Evolutionary conservation across 1,140 invertebrate genomes (phyloP), one percentile per base, ranked within the genome.

Genomic region (Theocolax elegans): DNA sequence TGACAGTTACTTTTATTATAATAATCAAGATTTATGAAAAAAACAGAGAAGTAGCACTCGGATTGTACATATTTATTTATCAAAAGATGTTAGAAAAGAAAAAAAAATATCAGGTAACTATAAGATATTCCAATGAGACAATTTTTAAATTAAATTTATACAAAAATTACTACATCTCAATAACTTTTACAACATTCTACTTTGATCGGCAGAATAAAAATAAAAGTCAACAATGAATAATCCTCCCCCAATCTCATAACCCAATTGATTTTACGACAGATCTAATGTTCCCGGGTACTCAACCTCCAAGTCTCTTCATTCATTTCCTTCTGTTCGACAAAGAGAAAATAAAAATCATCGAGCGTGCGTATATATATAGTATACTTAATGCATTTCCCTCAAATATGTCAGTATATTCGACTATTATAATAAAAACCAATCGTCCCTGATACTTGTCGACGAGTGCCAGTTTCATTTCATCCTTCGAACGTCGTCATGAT

Each of bases 341-440:
- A 44, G 53, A 2, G 62, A 62, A 25, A 46, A 46, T 46, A 46
- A 46, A 8, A 46, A 46, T 46, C 4, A 46, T 46, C 6, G 3
- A n/a, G 42, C 42, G 42, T 46, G 42, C 42, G 15, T 15, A 13
- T 4, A 19, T 8, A 19, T 19, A 19, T 46, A 15, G 31, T 35
- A 7, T 21, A 10, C 19, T 19, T 15, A 17, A 35, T 17, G 10
- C 17, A n/a, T 56, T 38, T 29, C 51, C 13, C 23, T 59, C 56
- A n/a, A n/a, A n/a, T 46, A 8, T 46, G 4, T 35, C 31, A 6
- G 10, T 35, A 13, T 49, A 27, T 7, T 49, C 48, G 31, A 12
- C 35, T 29, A 67, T 67, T 58, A 48, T 31, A 67, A 38, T 67
- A 67, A 67, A 67, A 67, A 67, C 19, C 65, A 58, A 67, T 67